A percentile compares a stretch with the other conserved stretches of the same genome.
phyloP scores from a whole-genome alignment of 2,888 invertebrate species.

The Chaetoderma sp. region DNA sequence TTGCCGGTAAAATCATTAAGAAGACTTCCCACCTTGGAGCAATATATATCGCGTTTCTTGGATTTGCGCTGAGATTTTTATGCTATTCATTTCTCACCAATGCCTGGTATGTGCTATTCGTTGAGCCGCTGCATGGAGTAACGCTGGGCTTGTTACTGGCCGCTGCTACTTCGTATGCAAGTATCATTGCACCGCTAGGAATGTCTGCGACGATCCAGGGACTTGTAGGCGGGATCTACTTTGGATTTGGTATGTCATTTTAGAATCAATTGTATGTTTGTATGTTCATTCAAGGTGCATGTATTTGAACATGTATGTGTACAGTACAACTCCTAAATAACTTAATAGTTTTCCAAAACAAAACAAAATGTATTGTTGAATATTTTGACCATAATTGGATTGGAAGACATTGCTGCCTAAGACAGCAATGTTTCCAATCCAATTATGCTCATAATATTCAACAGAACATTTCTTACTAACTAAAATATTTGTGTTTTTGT shows the following conservation, averaged over 20 bases:
- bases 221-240: constrained; percentile 88
- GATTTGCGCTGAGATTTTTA: constrained; percentile 84
- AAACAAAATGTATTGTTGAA: no score
- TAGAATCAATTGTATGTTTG: neutral
- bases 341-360: no score
- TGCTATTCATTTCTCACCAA: constrained; percentile 83
- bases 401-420: no score
- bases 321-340: no score
- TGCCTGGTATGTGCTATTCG: constrained; percentile 86
- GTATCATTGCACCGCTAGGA: constrained; percentile 85
- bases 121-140: constrained; percentile 88
- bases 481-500: no score
- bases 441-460: no score
- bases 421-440: no score
- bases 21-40: constrained; percentile 81
- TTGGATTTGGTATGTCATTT: constrained; percentile 79
- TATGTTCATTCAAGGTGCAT: no score
- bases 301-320: no score
- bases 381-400: no score
- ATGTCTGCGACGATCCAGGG: constrained; percentile 88
- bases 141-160: constrained; percentile 94
- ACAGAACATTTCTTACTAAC: no score
- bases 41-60: constrained; percentile 85
- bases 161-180: constrained; percentile 88
- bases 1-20: constrained; percentile 85